Conservation (phyloP, 2,797 vertebrate species). For the Chloroceryle inda region DNA sequence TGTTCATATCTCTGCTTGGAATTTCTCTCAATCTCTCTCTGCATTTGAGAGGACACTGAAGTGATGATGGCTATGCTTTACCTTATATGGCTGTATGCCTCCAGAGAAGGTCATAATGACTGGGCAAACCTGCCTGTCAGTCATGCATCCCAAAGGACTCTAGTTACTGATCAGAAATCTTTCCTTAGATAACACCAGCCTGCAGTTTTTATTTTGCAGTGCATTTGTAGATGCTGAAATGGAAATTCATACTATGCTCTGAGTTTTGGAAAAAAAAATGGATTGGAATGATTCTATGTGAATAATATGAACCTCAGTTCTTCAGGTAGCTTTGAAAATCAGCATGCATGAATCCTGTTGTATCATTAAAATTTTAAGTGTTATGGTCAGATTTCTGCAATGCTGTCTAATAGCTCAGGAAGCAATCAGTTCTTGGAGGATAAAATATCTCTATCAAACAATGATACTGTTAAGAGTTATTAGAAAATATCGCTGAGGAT, state of each 20-base stretch:
- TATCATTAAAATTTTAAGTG: neutral
- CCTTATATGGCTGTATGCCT: neutral
- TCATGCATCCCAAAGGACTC: neutral
- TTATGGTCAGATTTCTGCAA: neutral
- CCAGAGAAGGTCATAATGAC: neutral
- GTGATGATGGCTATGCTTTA: neutral
- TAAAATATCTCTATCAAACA: constrained; percentile 60
- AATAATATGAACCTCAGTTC: neutral
- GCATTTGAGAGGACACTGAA: neutral
- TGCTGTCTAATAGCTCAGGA: neutral
- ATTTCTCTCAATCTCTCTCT: neutral
- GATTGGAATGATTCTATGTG: neutral
- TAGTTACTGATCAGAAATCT: neutral
- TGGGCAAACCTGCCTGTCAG: neutral
- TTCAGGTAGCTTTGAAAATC: neutral
- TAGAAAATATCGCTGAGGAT: constrained; percentile 77
- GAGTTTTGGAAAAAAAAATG: neutral
- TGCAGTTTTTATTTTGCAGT: neutral
- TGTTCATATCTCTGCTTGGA: neutral
- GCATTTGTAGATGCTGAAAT: neutral
- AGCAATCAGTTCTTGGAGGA: neutral
- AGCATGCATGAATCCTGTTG: neutral
- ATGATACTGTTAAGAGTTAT: constrained; percentile 72
- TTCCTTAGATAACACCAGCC: neutral
- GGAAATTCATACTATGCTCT: neutral